Evolutionary conservation across 2,797 vertebrate species (phyloP), one percentile per base, ranked within the genome.

Genomic region (Loris lydekkerianus): DNA sequence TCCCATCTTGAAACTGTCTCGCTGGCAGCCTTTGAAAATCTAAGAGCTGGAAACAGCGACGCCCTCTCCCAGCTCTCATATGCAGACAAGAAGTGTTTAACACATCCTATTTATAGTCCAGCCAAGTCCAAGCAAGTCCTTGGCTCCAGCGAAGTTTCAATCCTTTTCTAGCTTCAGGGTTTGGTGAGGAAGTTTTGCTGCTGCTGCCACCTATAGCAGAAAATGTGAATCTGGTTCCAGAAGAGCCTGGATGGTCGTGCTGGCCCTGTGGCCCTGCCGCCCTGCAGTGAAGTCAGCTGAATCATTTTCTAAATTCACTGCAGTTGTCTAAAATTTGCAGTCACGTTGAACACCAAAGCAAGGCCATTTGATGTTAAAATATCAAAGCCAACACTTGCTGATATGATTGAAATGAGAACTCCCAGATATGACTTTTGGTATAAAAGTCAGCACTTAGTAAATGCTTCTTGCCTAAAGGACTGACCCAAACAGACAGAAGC

Each of bases 191-290:
- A 31, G 34, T 25, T 34, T 80, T 40, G 83, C 43, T 27, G 85
- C 91, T 92, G 90, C 95, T 67, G 97, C 97, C 97, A 88, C 86
- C 97, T 97, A 94, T 2, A 10, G 96, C 43, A 31, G 25, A 13
- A 76, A 76, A 34, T 3, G 56, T 23, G 76, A 25, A 43, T 3
- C 5, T 2, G 4, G 73, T 20, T 4, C 5, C 20, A 2, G 29
- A 58, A 23, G 31, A 4, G 1, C 2, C 29, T 17, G 4, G 10
- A 27, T 58, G 17, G 23, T 23, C 15, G 17, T 31, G 70, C 7
- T 10, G 5, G 46, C 49, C 25, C 14, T 5, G 77, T 18, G 2
- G 40, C 43, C 29, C 20, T 18, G 77, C 3, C 1, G 3, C 46
- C 40, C 76, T 4, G 27, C 14, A 1, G 3, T 4, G 9, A 43